phyloP scores from a whole-genome alignment of 2,888 invertebrate species.

The Troilus luridus region DNA sequence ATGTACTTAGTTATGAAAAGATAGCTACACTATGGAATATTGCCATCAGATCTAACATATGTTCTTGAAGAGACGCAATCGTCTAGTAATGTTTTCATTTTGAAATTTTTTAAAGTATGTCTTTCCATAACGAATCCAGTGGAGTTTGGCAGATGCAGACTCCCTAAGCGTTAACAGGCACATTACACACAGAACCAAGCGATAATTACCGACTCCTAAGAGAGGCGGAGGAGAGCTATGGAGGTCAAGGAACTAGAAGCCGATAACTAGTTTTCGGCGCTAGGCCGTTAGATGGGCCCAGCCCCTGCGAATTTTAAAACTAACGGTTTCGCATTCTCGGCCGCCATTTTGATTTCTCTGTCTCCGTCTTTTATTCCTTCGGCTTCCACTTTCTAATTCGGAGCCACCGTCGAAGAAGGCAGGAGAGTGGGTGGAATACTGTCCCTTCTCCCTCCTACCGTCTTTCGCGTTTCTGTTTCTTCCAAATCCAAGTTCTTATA shows the following conservation, averaged over 20 bases:
- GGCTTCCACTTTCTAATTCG: conserved; percentile 42
- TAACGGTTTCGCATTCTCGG: conserved; percentile 49
- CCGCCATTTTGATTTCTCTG: conserved; percentile 50
- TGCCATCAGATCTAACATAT: too few species aligned
- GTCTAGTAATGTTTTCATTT: background rate
- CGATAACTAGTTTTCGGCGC: conserved; percentile 46
- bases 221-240: conserved; percentile 25
- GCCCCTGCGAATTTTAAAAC: conserved; percentile 48
- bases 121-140: background rate
- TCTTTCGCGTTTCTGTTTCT: background rate
- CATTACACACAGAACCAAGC: conserved; percentile 12
- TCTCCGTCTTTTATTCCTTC: conserved; percentile 41
- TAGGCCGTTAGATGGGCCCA: conserved; percentile 50
- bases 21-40: too few species aligned
- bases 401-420: conserved; percentile 3
- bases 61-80: background rate
- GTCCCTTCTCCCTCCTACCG: background rate
- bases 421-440: background rate
- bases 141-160: background rate
- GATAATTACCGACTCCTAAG: conserved; percentile 21
- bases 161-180: background rate
- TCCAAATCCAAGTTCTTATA: background rate
- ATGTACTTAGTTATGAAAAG: too few species aligned
- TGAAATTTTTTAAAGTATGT: background rate
- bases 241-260: conserved; percentile 47